Percentiles rank a stretch among this genome's conserved stretches.
phyloP scores from a whole-genome alignment of 53 echinoderm and acorn worm species.

The Arbacia lixula region DNA sequence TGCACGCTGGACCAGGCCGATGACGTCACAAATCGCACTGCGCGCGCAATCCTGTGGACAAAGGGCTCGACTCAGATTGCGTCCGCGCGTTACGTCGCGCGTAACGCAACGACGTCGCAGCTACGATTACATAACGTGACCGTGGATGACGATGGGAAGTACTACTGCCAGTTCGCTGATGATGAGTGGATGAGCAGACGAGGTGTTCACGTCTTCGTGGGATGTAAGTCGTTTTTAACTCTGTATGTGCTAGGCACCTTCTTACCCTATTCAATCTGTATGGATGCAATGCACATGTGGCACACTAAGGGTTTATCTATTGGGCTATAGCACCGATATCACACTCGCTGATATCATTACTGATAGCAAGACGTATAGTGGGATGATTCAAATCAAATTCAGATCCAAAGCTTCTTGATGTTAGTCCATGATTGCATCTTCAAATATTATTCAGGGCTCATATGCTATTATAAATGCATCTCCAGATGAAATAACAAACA shows the following conservation, averaged over 20 bases:
- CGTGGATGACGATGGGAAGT: conserved; percentile 31
- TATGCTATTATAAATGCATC: too few species aligned
- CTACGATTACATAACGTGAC: conserved; percentile 30
- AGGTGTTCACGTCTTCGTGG: conserved; percentile 40
- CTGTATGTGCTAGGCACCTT: too few species aligned
- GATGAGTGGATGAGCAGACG: background rate
- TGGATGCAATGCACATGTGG: too few species aligned
- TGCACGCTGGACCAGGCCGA: conserved; percentile 3
- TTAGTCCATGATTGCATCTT: too few species aligned
- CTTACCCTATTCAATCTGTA: background rate
- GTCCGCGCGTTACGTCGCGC: background rate
- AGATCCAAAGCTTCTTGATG: too few species aligned
- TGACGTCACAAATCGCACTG: background rate
- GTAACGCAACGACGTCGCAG: conserved; percentile 12
- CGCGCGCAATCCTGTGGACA: conserved; percentile 1
- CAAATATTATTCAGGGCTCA: too few species aligned
- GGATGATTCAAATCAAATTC: too few species aligned
- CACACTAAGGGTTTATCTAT: too few species aligned
- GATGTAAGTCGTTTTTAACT: conserved; percentile 1
- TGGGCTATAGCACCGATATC: too few species aligned
- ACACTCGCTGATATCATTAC: too few species aligned
- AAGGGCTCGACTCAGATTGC: conserved; percentile 6
- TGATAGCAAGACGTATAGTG: too few species aligned
- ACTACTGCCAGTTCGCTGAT: conserved; percentile 26
- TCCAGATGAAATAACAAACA: too few species aligned